Evolutionary conservation across 2,797 vertebrate genomes (phyloP).

Genomic region (Nothura maculosa): DNA sequence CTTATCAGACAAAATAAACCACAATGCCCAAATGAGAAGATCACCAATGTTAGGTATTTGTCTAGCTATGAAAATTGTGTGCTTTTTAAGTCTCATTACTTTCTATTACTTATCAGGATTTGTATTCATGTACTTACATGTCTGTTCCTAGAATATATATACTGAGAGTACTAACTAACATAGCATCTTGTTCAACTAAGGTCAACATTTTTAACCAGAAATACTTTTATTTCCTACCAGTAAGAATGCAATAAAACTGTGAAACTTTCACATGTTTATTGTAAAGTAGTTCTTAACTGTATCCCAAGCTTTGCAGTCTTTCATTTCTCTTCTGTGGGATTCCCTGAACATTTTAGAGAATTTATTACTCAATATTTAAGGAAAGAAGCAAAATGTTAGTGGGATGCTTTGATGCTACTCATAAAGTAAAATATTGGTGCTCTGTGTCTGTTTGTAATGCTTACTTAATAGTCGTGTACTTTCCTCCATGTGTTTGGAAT

Average conservation of each 20-base stretch:
- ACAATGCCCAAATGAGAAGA: neutral
- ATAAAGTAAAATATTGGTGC: neutral
- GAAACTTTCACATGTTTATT: neutral
- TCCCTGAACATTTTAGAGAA: neutral
- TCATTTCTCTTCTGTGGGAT: neutral
- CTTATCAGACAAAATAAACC: neutral
- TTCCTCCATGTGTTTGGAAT: neutral
- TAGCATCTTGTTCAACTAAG: neutral
- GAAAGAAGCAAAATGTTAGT: neutral
- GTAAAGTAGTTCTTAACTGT: neutral
- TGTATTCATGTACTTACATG: accelerated
- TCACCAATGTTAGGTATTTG: accelerated
- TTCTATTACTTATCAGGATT: neutral
- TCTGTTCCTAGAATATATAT: accelerated
- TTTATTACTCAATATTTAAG: neutral
- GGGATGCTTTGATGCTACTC: neutral
- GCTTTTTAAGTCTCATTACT: neutral
- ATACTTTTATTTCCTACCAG: neutral
- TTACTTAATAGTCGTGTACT: neutral
- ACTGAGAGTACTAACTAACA: neutral
- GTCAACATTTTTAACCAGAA: neutral
- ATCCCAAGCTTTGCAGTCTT: neutral
- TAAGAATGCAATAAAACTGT: neutral
- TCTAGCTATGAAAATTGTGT: accelerated
- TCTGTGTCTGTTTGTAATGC: neutral